Percentiles rank a stretch among this genome's conserved stretches.
Conservation (phyloP, 2,888 invertebrate genomes). For the Mesorhabditis belari region DNA sequence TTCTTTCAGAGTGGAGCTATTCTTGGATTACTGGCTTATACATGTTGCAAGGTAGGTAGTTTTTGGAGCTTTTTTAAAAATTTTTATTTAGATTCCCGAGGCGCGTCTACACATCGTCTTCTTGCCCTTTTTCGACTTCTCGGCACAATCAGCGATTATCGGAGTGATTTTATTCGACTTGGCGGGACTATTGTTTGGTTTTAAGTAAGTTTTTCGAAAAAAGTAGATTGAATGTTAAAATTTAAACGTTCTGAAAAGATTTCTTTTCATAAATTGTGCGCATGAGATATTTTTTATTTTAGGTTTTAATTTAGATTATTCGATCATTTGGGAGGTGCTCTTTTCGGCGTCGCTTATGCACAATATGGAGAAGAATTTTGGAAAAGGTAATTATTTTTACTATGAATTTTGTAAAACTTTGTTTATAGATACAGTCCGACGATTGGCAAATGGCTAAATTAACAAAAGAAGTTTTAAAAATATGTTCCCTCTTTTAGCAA, state of each 20-base stretch:
- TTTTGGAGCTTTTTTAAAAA: too few species aligned
- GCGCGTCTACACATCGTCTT: slow-evolving; percentile 80
- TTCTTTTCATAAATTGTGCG: too few species aligned
- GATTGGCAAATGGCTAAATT: too few species aligned
- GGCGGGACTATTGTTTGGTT: slow-evolving; percentile 66
- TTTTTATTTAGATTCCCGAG: not conserved
- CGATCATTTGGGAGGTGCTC: slow-evolving; percentile 89
- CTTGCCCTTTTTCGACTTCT: slow-evolving; percentile 79
- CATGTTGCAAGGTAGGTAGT: slow-evolving; percentile 63
- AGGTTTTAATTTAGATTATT: slow-evolving; percentile 80
- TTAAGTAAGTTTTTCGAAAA: not conserved
- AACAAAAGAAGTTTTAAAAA: too few species aligned
- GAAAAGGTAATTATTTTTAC: too few species aligned
- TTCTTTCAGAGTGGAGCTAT: slow-evolving; percentile 81
- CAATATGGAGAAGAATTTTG: not conserved
- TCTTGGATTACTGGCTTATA: slow-evolving; percentile 78
- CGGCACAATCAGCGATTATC: slow-evolving; percentile 60
- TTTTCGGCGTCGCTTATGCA: slow-evolving; percentile 71
- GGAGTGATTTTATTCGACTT: slow-evolving; percentile 75
- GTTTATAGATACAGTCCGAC: too few species aligned
- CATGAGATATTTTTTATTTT: too few species aligned
- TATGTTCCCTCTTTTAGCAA: too few species aligned
- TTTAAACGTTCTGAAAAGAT: too few species aligned
- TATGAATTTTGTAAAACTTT: too few species aligned
- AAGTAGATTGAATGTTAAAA: too few species aligned